These are phyloP conservation scores for Paguma larvata DNA, from an alignment of 2,797 vertebrate genomes.

Conservation along the genomic window DNA sequence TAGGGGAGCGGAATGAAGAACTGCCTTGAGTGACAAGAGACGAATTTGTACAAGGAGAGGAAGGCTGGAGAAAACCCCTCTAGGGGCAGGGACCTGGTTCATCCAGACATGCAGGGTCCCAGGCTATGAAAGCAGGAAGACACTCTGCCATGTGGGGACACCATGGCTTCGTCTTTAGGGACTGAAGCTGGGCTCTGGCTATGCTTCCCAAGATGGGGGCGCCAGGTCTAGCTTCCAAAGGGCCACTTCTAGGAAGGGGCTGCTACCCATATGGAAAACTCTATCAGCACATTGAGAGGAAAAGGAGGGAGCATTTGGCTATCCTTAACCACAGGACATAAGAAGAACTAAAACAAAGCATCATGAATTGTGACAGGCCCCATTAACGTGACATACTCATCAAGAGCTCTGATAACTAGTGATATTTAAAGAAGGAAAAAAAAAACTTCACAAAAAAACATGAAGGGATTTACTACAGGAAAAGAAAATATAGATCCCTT, in stretches of 20 bases:
- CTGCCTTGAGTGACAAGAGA: background rate
- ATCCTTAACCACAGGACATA: background rate
- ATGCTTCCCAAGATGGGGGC: background rate
- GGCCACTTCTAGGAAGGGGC: background rate
- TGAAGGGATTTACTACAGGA: background rate
- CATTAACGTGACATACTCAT: background rate
- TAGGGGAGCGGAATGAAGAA: background rate
- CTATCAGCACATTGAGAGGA: background rate
- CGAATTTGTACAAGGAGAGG: background rate
- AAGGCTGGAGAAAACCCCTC: background rate
- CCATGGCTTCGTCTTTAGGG: background rate
- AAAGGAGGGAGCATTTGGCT: background rate
- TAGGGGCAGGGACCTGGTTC: too few species aligned
- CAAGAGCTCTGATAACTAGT: background rate
- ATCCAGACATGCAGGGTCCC: too few species aligned
- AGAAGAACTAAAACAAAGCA: conserved; percentile 31
- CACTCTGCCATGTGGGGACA: background rate
- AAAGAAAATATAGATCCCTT: background rate
- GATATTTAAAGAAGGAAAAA: background rate
- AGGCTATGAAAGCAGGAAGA: background rate
- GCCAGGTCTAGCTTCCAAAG: background rate
- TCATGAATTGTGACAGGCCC: background rate
- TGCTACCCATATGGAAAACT: background rate
- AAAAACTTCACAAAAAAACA: background rate
- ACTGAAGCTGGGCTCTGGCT: background rate